Evolutionary conservation across 1,140 invertebrate species (phyloP).

Genomic region (Drosophila sucinea): DNA sequence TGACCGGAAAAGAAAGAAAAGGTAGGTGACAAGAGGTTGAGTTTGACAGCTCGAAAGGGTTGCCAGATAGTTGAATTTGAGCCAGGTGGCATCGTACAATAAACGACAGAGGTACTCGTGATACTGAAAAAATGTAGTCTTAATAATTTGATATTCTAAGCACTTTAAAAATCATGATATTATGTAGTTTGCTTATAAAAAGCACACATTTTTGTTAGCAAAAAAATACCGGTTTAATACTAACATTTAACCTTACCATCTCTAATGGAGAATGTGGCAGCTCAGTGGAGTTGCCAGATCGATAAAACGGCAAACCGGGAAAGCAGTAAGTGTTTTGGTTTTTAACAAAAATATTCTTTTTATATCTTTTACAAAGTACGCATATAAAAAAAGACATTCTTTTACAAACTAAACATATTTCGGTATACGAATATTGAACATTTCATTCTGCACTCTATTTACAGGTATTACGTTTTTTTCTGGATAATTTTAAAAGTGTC

Average conservation of each 20-base stretch:
- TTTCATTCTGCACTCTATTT: constrained; percentile 18
- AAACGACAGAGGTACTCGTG: neutral
- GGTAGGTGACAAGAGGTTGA: constrained; percentile 39
- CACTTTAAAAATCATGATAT: too few species aligned
- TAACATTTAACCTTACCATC: too few species aligned
- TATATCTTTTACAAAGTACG: neutral
- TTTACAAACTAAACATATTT: constrained; percentile 67
- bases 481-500: constrained; percentile 91
- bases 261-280: neutral
- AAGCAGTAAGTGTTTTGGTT: neutral
- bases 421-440: constrained; percentile 35
- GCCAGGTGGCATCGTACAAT: neutral
- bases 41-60: constrained; percentile 50
- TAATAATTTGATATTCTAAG: too few species aligned
- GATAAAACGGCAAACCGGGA: neutral
- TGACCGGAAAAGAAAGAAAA: constrained; percentile 82
- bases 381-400: constrained; percentile 62
- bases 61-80: neutral
- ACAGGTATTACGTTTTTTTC: constrained; percentile 55
- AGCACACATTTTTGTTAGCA: too few species aligned
- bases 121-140: too few species aligned
- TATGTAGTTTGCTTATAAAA: too few species aligned
- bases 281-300: neutral
- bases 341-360: constrained; percentile 38
- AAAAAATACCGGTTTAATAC: too few species aligned